Percentiles rank a stretch among this genome's conserved stretches.
phyloP scores from a whole-genome alignment of 2,888 invertebrate species.

The Nephrotoma flavescens region DNA sequence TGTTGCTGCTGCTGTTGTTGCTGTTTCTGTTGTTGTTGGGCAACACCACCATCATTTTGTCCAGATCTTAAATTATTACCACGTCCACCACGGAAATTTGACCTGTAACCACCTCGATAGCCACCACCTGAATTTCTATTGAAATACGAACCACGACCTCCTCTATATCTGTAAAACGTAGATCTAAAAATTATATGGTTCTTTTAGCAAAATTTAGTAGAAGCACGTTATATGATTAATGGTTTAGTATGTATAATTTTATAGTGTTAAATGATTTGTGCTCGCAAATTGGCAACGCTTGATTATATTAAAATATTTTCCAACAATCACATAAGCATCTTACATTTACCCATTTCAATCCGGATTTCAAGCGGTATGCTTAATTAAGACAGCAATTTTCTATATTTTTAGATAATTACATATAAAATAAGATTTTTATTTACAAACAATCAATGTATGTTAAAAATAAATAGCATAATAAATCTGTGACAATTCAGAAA shows the following conservation, averaged over 20 bases:
- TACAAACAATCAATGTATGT: no score
- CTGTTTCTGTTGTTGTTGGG: constrained; percentile 12
- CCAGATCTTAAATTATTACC: constrained; percentile 12
- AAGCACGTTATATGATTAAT: neutral
- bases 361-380: no score
- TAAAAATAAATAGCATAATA: no score
- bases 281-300: no score
- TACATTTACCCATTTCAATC: no score
- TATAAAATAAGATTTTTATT: no score
- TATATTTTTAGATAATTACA: no score
- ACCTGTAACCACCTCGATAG: constrained; percentile 34
- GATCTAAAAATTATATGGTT: neutral
- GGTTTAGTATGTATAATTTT: neutral
- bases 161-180: constrained; percentile 36
- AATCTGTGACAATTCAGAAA: no score
- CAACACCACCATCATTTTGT: constrained; percentile 14
- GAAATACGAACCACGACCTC: constrained; percentile 38
- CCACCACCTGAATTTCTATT: constrained; percentile 32
- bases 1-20: constrained; percentile 21
- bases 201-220: neutral
- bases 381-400: no score
- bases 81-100: constrained; percentile 19
- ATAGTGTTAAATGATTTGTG: neutral
- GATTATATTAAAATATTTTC: no score
- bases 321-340: no score